Conservation (phyloP, 2,888 invertebrate genomes). For the Isoperla grammatica region DNA sequence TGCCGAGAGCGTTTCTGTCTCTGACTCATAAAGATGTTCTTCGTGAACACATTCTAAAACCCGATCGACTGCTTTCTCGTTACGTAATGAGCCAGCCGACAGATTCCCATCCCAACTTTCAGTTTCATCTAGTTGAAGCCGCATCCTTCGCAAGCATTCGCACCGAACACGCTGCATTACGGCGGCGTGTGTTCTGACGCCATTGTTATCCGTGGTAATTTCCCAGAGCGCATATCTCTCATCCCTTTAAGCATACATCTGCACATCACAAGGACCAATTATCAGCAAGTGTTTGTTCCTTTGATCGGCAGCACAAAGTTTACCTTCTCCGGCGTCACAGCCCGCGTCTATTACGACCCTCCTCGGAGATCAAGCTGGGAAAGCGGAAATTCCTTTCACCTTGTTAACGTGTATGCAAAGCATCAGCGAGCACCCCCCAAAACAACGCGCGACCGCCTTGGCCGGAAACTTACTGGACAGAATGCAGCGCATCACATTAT, state of each 20-base stretch:
- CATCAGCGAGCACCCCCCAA: neutral
- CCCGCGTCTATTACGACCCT: neutral
- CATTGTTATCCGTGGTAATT: slow-evolving; percentile 19
- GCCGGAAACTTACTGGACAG: neutral
- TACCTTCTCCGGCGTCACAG: slow-evolving; percentile 11
- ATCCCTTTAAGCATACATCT: slow-evolving; percentile 21
- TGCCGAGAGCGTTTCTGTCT: no score
- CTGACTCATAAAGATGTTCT: no score
- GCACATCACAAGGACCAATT: slow-evolving; percentile 21
- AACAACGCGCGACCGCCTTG: neutral
- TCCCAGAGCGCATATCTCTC: slow-evolving; percentile 23
- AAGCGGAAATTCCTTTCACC: slow-evolving; percentile 1
- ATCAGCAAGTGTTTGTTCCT: slow-evolving; percentile 23
- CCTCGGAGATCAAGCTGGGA: neutral
- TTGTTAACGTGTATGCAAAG: neutral
- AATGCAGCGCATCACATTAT: neutral
- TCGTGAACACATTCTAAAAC: no score
- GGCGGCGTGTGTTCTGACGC: neutral
- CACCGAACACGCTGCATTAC: no score
- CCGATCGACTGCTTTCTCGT: no score
- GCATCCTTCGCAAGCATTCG: no score
- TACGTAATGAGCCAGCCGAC: neutral
- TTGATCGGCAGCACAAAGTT: slow-evolving; percentile 24
- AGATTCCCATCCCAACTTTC: neutral
- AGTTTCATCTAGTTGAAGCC: no score